A percentile compares a stretch with the other conserved stretches of the same genome.
phyloP scores from a whole-genome alignment of 2,797 vertebrate species.

The Tapirus indicus region DNA sequence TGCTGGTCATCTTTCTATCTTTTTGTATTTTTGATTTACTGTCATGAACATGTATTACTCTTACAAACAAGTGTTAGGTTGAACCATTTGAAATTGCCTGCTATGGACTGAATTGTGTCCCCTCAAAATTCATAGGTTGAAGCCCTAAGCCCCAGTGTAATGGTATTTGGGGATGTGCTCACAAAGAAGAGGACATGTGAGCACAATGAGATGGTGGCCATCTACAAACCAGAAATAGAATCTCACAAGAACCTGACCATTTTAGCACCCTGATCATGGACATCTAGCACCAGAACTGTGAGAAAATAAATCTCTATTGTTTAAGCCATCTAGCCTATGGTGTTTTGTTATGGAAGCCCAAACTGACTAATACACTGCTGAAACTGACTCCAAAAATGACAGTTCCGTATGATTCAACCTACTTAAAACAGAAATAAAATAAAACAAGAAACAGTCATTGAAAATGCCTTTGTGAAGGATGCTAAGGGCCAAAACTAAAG shows the following conservation, averaged over 20 bases:
- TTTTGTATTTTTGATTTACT: neutral
- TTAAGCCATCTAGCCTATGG: neutral
- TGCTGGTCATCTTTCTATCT: neutral
- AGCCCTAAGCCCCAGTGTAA: neutral
- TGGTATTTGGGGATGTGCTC: neutral
- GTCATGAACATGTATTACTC: neutral
- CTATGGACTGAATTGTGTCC: neutral
- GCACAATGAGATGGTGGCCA: neutral
- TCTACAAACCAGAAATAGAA: neutral
- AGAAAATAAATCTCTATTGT: neutral
- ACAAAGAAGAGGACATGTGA: neutral
- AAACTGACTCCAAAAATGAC: neutral
- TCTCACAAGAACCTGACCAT: neutral
- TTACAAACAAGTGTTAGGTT: neutral
- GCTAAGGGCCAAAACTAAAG: neutral
- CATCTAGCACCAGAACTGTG: neutral
- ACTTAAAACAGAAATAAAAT: neutral
- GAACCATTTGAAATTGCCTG: constrained; percentile 21
- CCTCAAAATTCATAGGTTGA: neutral
- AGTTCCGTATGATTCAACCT: neutral
- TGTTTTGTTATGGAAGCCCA: neutral
- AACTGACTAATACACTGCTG: neutral
- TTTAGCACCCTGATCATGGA: neutral
- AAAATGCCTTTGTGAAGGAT: constrained; percentile 22
- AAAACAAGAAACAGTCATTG: neutral